Percentiles rank a stretch among this genome's conserved stretches.
Conservation (phyloP, 2,113 vertebrate genomes). For the Turdus rufiventris region DNA sequence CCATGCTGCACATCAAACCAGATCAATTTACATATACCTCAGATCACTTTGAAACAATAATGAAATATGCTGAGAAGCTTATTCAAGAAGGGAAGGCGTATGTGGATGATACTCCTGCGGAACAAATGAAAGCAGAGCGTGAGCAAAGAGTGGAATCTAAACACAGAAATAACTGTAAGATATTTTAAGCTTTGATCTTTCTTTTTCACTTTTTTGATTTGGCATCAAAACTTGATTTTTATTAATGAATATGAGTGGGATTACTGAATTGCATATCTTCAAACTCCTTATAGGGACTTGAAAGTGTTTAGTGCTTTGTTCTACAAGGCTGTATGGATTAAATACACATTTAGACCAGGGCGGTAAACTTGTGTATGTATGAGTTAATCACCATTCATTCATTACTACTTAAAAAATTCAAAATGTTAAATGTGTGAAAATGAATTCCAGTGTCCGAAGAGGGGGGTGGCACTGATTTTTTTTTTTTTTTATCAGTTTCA, state of each 20-base stretch:
- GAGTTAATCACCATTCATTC: neutral
- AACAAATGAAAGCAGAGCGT: conserved; percentile 93
- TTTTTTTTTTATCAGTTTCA: neutral
- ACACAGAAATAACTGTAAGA: conserved; percentile 88
- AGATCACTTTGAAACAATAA: conserved; percentile 90
- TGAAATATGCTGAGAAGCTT: conserved; percentile 86
- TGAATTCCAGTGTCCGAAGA: neutral
- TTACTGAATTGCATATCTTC: neutral
- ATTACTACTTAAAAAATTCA: neutral
- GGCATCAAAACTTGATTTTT: neutral
- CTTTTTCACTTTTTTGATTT: neutral
- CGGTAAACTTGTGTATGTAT: neutral
- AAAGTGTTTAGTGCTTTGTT: neutral
- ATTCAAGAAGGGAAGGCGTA: conserved; percentile 91
- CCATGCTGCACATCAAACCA: conserved; percentile 94
- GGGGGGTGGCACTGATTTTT: neutral
- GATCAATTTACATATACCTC: conserved; percentile 98
- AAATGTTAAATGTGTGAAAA: neutral
- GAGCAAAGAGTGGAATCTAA: conserved; percentile 89
- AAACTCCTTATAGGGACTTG: neutral
- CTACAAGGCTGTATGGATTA: neutral
- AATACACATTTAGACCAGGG: neutral
- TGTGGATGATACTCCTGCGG: conserved; percentile 91
- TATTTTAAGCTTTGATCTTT: neutral
- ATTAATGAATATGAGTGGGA: neutral